Base-by-base conservation (phyloP, 2,888 invertebrate genomes). In the Leptopilina drosophilae region DNA sequence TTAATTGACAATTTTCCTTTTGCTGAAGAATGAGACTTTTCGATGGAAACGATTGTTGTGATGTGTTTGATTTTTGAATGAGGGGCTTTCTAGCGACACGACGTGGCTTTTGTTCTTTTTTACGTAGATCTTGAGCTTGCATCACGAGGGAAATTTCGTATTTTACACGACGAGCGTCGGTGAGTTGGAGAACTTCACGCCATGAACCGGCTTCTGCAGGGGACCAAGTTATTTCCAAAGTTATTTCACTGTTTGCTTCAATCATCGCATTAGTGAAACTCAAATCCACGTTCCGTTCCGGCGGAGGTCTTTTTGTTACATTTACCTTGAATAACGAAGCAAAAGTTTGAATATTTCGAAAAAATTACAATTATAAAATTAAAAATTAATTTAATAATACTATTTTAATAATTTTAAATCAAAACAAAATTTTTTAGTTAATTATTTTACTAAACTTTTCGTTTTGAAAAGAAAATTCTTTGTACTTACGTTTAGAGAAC, bases 191-290 rank as follows among this genome's bases (percentile, higher is more conserved):
- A 0, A 93, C 94, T 85, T 95, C 95, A 81, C 95, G 92, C 87
- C 94, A 93, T 5, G 94, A 93, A 8, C 94, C 94, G 53, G 93
- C 93, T 83, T 93, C 92, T 15, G 87, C 89, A 0, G 96, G 96
- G 8, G 91, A 93, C 96, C 96, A 96, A 26, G 90, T 88, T 86
- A 96, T 91, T 64, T 93, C 93, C 85, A 96, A 92, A 78, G 91
- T 87, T 67, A 93, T 92, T 80, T 93, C 93, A 79, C 93, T 92
- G 66, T 94, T 92, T 0, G 94, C 93, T 62, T 93, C 93, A 12
- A 96, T 90, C 2, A 89, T 87, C 49, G 93, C 90, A 88, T 94
- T 93, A 80, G 92, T 92, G 92, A 93, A 94, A 69, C 93, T 94
- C 12, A 95, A 89, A 14, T 90, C 89, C 7, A 96, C 91, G 80